Evolutionary conservation across 2,797 vertebrate species (phyloP).

Genomic region (Knipowitschia caucasica): DNA sequence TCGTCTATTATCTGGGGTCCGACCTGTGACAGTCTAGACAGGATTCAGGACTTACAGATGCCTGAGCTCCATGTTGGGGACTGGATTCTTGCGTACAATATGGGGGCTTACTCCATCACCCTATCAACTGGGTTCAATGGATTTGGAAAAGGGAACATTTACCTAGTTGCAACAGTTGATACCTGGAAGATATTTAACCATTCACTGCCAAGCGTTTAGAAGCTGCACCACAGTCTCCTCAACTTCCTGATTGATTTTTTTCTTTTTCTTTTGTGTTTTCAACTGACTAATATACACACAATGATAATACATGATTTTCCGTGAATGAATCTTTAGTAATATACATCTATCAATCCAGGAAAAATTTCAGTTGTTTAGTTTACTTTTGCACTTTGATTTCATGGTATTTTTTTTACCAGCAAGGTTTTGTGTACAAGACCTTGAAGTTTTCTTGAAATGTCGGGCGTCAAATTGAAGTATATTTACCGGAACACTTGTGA

Average conservation of each 20-base stretch:
- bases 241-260: not conserved
- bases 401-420: too few species aligned
- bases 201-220: not conserved
- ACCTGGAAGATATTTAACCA: not conserved
- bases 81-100: conserved; percentile 1
- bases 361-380: too few species aligned
- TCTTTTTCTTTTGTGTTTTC: too few species aligned
- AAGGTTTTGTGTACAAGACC: too few species aligned
- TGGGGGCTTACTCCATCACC: not conserved
- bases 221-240: not conserved
- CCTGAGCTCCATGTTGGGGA: not conserved
- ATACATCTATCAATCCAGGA: too few species aligned
- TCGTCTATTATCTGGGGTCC: conserved; percentile 5
- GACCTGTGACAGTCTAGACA: not conserved
- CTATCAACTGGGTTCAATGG: not conserved
- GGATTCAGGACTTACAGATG: not conserved
- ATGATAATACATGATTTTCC: too few species aligned
- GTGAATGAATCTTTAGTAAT: too few species aligned
- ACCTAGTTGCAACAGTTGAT: not conserved
- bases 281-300: too few species aligned
- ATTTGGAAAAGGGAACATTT: not conserved
- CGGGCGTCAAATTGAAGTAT: too few species aligned
- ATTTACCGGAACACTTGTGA: too few species aligned
- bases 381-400: too few species aligned
- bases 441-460: too few species aligned